Evolutionary conservation across 2,888 invertebrate species (phyloP).

Genomic region (Acanthopleura granulata): DNA sequence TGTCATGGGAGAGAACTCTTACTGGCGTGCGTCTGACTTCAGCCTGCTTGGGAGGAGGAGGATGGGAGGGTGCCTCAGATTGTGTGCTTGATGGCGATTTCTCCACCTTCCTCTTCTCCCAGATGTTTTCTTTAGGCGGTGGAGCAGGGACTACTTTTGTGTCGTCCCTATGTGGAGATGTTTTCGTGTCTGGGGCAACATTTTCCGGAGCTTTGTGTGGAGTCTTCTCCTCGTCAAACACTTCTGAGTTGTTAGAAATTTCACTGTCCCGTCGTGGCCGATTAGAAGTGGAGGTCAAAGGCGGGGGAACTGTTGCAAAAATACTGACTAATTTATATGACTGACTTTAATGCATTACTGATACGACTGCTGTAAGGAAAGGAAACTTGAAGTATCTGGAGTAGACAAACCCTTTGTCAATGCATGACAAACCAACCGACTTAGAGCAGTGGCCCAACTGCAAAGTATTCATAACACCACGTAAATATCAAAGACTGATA

Average conservation of each 20-base stretch:
- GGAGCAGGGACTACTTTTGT: conserved; percentile 63
- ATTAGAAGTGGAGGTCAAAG: conserved; percentile 1
- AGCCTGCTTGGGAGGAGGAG: background rate
- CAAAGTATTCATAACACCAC: no score
- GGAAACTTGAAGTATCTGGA: no score
- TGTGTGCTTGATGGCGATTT: background rate
- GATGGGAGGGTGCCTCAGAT: background rate
- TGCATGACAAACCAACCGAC: no score
- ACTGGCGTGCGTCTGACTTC: background rate
- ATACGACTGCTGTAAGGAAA: no score
- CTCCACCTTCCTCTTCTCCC: conserved; percentile 47
- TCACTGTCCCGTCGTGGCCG: conserved; percentile 51
- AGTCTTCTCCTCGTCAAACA: conserved; percentile 33
- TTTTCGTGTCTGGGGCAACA: conserved; percentile 18
- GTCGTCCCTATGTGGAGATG: conserved; percentile 10
- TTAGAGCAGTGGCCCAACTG: no score
- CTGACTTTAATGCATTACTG: no score
- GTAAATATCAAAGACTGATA: no score
- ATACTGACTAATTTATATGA: no score
- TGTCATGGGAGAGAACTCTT: background rate
- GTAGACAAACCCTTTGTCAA: no score
- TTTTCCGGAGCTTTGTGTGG: conserved; percentile 14
- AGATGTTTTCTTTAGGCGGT: conserved; percentile 63
- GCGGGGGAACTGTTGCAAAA: conserved; percentile 1
- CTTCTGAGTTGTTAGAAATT: conserved; percentile 42